These are phyloP conservation scores for Aelia acuminata DNA, from an alignment of 2,888 invertebrate species.

Conservation along the genomic window DNA sequence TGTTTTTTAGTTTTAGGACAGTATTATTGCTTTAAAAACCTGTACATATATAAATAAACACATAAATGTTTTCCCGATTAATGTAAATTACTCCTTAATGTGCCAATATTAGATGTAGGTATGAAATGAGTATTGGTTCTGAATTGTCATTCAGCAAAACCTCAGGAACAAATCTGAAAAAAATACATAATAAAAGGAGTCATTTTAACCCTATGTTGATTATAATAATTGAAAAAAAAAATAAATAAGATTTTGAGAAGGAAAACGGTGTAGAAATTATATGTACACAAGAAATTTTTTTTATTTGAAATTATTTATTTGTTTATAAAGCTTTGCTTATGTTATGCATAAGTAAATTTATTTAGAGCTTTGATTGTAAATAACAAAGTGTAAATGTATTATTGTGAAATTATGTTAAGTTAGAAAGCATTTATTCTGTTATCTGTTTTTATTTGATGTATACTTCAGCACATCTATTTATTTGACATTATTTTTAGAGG, in stretches of 20 bases:
- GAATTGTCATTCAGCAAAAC: not conserved
- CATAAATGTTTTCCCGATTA: not conserved
- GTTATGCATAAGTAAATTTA: not conserved
- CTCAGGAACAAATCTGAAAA: not conserved
- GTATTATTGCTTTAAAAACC: constrained; percentile 44
- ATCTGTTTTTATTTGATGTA: not conserved
- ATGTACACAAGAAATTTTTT: constrained; percentile 4
- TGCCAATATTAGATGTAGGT: constrained; percentile 47
- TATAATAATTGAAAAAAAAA: not conserved
- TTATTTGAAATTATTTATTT: constrained; percentile 18
- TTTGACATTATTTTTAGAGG: constrained; percentile 33
- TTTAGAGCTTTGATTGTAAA: constrained; percentile 29
- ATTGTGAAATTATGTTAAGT: constrained; percentile 14
- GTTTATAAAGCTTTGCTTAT: constrained; percentile 29
- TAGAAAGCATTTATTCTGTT: constrained; percentile 39
- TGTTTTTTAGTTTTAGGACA: constrained; percentile 53
- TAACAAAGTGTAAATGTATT: constrained; percentile 16
- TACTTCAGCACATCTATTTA: constrained; percentile 28
- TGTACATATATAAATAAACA: constrained; percentile 21
- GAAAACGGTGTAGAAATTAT: constrained; percentile 25
- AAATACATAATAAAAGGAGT: not conserved
- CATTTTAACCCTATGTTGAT: not conserved
- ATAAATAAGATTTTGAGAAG: constrained; percentile 5
- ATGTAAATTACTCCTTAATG: constrained; percentile 48
- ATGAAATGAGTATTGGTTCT: constrained; percentile 33